Base-by-base conservation (phyloP, 2,797 vertebrate species). In the Lagocephalus sceleratus region DNA sequence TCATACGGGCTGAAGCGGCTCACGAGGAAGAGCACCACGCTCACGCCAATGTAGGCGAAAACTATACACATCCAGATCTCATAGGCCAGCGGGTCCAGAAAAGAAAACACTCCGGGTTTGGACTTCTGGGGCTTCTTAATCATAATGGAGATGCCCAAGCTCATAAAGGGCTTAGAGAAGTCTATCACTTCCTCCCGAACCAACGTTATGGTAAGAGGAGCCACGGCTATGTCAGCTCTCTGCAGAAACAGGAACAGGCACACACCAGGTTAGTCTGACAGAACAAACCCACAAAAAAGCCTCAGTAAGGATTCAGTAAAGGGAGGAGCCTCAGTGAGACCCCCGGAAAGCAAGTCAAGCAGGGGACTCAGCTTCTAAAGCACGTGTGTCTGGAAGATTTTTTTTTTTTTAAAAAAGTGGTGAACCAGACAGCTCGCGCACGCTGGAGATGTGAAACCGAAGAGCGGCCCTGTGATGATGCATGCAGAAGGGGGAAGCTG, bases 21-120 rank as follows among this genome's bases (percentile, higher is more conserved):
- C 87, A 99, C 97, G 86, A 99, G 93, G 92, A 99, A 99, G 76
- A 99, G 95, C 87, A 99, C 97, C 79, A 99, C 97, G 68, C 97
- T 99, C 90, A 99, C 97, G 65, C 97, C 97, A 75, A 98, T 99
- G 88, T 99, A 99, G 71, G 97, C 97, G 57, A 99, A 99, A 75
- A 99, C 96, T 84, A 99, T 99, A 87, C 97, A 99, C 97, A 99
- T 99, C 97, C 97, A 99, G 86, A 99, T 99, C 85, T 99, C 97
- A 86, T 99, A 99, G 81, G 97, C 97, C 93, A 99, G 91, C 17
- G 97, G 97, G 87, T 99, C 97, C 88, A 99, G 92, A 87, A 99
- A 99, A 71, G 97, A 99, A 83, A 99, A 99, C 39, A 99, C 97
- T 15, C 96, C 96, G 0, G 97, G 96, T 66, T 99, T 99, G 79